These are phyloP conservation scores for Ceratina australensis DNA, from an alignment of 1,140 invertebrate genomes.

Conservation along the genomic window DNA sequence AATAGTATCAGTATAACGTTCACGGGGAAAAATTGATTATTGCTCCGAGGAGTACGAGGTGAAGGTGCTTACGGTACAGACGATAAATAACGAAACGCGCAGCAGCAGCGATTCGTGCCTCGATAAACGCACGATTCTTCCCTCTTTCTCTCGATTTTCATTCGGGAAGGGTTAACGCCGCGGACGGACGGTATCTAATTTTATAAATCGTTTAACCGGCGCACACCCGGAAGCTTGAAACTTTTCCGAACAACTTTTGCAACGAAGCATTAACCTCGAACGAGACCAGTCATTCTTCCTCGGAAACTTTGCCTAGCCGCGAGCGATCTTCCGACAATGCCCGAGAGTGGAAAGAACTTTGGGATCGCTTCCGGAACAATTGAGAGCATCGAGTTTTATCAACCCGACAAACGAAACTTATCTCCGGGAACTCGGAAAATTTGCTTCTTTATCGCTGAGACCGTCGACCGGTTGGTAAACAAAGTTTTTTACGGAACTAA, in stretches of 20 bases:
- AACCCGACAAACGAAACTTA: neutral
- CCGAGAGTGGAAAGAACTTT: slow-evolving; percentile 12
- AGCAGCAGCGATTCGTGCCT: neutral
- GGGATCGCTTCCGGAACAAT: slow-evolving; percentile 9
- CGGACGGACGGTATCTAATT: neutral
- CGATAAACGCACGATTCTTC: slow-evolving; percentile 8
- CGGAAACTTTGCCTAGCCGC: slow-evolving; percentile 14
- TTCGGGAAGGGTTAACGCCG: neutral
- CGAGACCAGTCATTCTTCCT: neutral
- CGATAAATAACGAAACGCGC: neutral
- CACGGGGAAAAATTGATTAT: neutral
- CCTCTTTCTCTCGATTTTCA: neutral
- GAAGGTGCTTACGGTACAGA: slow-evolving; percentile 5
- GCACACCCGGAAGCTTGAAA: neutral
- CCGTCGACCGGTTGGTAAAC: no score
- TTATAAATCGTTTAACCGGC: neutral
- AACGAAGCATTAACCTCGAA: neutral
- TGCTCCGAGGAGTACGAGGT: neutral
- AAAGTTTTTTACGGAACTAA: no score
- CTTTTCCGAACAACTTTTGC: neutral
- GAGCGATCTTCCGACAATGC: slow-evolving; percentile 5
- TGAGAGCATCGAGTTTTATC: neutral
- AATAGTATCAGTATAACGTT: neutral
- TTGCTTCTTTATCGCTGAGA: neutral
- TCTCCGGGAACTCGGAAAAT: neutral